Percentiles rank a stretch among this genome's conserved stretches.
These are phyloP conservation scores for Boleophthalmus pectinirostris DNA, from an alignment of 2,113 vertebrate genomes.

Conservation along the genomic window DNA sequence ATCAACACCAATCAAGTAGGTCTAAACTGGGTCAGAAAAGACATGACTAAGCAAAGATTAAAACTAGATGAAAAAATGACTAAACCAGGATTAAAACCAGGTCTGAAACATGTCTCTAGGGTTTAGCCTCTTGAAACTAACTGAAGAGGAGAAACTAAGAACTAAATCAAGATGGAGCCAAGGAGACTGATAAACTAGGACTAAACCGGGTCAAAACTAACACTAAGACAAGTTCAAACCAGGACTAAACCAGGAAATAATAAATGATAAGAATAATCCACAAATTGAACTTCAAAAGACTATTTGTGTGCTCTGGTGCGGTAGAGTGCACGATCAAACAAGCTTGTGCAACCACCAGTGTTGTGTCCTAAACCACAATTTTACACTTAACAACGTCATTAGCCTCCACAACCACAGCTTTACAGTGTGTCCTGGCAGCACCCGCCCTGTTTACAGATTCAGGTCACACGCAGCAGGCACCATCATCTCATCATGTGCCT, in stretches of 20 bases:
- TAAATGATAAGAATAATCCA: background rate
- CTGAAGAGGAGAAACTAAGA: too few relatives aligned
- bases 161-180: too few relatives aligned
- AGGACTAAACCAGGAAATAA: background rate
- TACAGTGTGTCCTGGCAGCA: constrained; percentile 34
- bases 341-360: background rate
- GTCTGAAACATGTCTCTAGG: too few relatives aligned
- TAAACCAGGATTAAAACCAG: background rate
- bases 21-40: background rate
- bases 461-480: constrained; percentile 45
- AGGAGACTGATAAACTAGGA: too few relatives aligned
- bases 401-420: constrained; percentile 33
- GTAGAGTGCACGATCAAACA: background rate
- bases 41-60: background rate
- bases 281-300: too few relatives aligned
- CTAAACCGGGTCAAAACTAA: background rate
- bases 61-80: background rate
- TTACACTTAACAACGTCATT: constrained; percentile 43
- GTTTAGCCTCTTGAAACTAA: too few relatives aligned
- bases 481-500: constrained; percentile 28
- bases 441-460: constrained; percentile 52
- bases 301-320: too few relatives aligned
- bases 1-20: background rate
- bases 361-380: background rate
- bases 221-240: background rate